Percentiles rank a stretch among this genome's conserved stretches.
These are phyloP conservation scores for Luidia sarsii DNA, from an alignment of 53 echinoderm and acorn worm species.

Conservation along the genomic window DNA sequence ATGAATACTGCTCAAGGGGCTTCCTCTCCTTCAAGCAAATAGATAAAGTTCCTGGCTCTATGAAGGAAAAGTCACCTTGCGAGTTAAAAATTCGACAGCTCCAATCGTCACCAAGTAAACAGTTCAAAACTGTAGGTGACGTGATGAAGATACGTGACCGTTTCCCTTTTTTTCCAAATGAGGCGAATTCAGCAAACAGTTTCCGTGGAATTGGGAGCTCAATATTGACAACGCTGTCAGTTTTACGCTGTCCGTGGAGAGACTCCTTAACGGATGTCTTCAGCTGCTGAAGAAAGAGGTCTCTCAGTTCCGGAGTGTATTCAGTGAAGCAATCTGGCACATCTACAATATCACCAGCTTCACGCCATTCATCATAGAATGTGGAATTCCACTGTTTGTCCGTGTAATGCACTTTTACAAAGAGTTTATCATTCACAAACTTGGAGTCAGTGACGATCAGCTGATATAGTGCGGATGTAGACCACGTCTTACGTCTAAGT, in stretches of 20 bases:
- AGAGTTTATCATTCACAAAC: too few species aligned
- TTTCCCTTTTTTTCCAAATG: neutral
- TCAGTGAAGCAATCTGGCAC: slow-evolving; percentile 19
- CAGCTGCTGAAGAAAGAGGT: neutral
- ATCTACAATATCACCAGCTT: slow-evolving; percentile 29
- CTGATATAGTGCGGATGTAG: too few species aligned
- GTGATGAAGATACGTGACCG: too few species aligned
- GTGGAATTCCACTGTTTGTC: slow-evolving; percentile 31
- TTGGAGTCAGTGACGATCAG: too few species aligned
- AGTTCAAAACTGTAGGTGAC: neutral
- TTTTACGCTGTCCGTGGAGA: slow-evolving; percentile 39
- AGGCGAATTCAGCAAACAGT: neutral
- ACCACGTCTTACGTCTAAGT: too few species aligned
- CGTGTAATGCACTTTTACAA: too few species aligned
- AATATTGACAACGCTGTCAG: slow-evolving; percentile 34
- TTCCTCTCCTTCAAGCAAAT: slow-evolving; percentile 46
- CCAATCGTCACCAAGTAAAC: slow-evolving; percentile 46
- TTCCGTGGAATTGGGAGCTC: slow-evolving; percentile 11
- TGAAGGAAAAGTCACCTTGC: slow-evolving; percentile 50
- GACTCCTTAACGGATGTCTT: slow-evolving; percentile 31
- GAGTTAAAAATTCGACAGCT: slow-evolving; percentile 37
- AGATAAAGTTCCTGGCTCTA: slow-evolving; percentile 41
- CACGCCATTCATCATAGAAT: slow-evolving; percentile 13
- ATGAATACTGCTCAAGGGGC: slow-evolving; percentile 57
- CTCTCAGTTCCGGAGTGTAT: neutral